phyloP scores from a whole-genome alignment of 2,113 vertebrate genomes.

The Nasalis larvatus region DNA sequence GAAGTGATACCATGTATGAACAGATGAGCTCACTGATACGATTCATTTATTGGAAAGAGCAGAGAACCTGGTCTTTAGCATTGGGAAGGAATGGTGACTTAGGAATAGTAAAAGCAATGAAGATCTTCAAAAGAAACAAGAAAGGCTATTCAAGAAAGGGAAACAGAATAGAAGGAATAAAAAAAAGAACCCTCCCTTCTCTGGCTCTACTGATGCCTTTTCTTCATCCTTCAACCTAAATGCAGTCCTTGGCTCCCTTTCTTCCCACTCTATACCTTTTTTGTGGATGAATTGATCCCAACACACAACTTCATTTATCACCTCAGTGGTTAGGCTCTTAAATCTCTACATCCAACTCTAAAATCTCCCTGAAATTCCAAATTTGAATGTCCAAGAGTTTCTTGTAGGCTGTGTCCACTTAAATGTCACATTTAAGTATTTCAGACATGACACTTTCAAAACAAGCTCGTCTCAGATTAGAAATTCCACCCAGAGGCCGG shows the following conservation, averaged over 20 bases:
- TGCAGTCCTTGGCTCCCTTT: neutral
- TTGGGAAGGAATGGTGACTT: neutral
- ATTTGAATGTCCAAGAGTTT: neutral
- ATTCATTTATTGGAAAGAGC: neutral
- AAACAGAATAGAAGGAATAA: neutral
- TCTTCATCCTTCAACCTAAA: neutral
- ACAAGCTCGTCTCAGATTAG: neutral
- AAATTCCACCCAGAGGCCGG: neutral
- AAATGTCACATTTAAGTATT: neutral
- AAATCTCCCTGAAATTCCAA: neutral
- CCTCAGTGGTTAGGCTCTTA: neutral
- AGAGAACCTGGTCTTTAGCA: neutral
- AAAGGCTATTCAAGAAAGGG: neutral
- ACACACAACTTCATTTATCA: neutral
- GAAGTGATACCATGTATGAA: neutral
- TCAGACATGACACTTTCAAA: neutral
- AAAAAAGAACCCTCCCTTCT: neutral
- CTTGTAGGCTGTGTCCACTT: neutral
- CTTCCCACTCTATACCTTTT: neutral
- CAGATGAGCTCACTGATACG: no score
- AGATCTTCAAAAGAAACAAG: neutral
- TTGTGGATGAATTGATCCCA: neutral
- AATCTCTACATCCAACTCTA: neutral
- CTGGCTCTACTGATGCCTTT: neutral
- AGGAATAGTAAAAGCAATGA: neutral